Base-by-base conservation (phyloP, 2,113 vertebrate genomes). In the Corythaeola cristata region DNA sequence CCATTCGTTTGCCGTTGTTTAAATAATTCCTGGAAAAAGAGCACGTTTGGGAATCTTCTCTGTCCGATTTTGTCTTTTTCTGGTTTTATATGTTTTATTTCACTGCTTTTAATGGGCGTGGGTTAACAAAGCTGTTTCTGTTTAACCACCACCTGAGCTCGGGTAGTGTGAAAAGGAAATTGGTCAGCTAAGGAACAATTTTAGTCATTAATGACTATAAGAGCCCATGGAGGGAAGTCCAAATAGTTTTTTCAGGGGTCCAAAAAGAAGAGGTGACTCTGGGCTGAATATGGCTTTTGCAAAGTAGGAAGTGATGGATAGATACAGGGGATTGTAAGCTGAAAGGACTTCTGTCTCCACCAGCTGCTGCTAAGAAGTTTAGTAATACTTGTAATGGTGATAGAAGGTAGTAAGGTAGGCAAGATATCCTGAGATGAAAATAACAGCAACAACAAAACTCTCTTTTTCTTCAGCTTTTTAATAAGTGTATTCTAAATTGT, bases 51-150 rank as follows among this genome's bases (percentile, higher is more conserved):
- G 28, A 13, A 64, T 84, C 30, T 90, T 81, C 55, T 60, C 26
- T 78, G 32, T 58, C 56, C 15, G 30, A 35, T 60, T 86, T 89
- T 88, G 32, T 75, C 15, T 63, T 88, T 85, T 85, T 81, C 9
- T 5, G 82, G 55, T 87, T 93, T 83, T 74, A 35, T 15, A 0
- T 64, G 30, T 73, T 94, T 91, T 92, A 60, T 95, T 79, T 88
- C 39, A 27, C 60, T 90, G 3, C 78, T 88, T 89, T 60, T 85
- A 63, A 44, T 32, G 39, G 15, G 11, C 49, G 20, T 67, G 32
- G 64, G 49, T 84, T 91, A 72, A 50, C 68, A 90, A 93, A 91
- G 68, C 88, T 97, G 87, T 96, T 94, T 93, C 81, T 95, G 19
- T 89, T 97, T 97, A 95, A 59, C 68, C 62, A 55, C 62, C 59